Base-by-base conservation (phyloP, 2,888 invertebrate species). In the Adelphocoris suturalis region DNA sequence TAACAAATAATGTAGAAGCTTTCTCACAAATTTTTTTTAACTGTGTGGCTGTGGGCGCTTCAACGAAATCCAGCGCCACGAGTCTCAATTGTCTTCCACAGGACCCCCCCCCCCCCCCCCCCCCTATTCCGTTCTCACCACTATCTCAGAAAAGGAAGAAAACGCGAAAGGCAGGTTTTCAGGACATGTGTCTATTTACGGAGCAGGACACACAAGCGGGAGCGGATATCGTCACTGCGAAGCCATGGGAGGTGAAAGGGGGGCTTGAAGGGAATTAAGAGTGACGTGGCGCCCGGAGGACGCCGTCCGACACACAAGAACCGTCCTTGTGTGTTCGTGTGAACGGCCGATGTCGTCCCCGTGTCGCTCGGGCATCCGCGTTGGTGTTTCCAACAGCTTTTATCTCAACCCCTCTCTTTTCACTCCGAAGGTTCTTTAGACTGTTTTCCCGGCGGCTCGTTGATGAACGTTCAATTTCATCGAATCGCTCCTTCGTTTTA, bases 201-300 rank as follows among this genome's bases (percentile, higher is more conserved):
- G 52, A 52, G 52, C 5, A 14, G 12, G 52, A 52, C 52, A 52
- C 52, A 52, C 52, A 52, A 52, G 52, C 14, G 14, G 12, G 52
- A 52, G 52, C 5, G 52, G 52, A 52, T 52, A 52, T 52, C 52
- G 37, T 37, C 37, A 37, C 5, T 52, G 52, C 52, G 52, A 16
- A 52, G 5, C 16, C 5, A 16, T 3, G 12, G 52, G 52, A 13
- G 48, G 13, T 48, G n/a, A 37, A 37, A 37, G 46, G 9, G 27
- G 37, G 37, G 14, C 37, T n/a, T 28, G 27, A 37, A 81, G 81
- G 81, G 81, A 47, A 81, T 81, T 81, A 47, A 48, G 81, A 81
- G 81, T 81, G 81, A 81, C 81, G 81, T 81, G 81, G 81, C 81
- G 81, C 81, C 81, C 14, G 16, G 81, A 3, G 48, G 81, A 81